phyloP scores from a whole-genome alignment of 2,113 vertebrate species.

The Myrmecobius fasciatus region DNA sequence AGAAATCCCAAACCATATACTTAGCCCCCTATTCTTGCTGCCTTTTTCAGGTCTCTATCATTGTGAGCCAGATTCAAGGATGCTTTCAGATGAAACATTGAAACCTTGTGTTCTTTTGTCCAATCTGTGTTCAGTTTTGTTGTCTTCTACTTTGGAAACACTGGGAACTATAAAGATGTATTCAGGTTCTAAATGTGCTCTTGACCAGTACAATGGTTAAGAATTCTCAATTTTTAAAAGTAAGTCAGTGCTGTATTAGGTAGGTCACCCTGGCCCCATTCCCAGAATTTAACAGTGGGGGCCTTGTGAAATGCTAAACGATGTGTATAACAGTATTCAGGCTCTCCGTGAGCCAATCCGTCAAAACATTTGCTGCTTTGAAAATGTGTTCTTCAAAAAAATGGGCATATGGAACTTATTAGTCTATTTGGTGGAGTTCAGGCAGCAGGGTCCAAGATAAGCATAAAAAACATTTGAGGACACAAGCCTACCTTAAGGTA shows the following conservation, averaged over 20 bases:
- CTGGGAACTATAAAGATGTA: conserved; percentile 67
- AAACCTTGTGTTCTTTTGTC: conserved; percentile 61
- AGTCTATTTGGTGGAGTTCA: conserved; percentile 85
- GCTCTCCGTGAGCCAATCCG: conserved; percentile 85
- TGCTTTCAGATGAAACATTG: conserved; percentile 61
- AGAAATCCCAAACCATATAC: neutral
- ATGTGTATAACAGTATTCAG: conserved; percentile 89
- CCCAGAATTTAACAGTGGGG: conserved; percentile 92
- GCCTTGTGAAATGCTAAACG: conserved; percentile 92
- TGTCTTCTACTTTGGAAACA: conserved; percentile 39
- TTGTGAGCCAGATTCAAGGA: conserved; percentile 55
- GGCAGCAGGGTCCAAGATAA: conserved; percentile 84
- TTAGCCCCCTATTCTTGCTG: neutral
- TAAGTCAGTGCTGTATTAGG: conserved; percentile 85
- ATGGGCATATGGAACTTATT: conserved; percentile 92
- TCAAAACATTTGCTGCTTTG: conserved; percentile 90
- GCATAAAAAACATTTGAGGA: conserved; percentile 83
- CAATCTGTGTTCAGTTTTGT: conserved; percentile 60
- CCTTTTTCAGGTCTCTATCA: conserved; percentile 36
- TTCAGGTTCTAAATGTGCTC: conserved; percentile 80
- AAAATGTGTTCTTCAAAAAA: conserved; percentile 88
- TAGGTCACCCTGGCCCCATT: conserved; percentile 86
- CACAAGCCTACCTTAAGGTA: conserved; percentile 81
- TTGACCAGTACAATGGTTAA: conserved; percentile 78
- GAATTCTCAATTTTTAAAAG: conserved; percentile 76